Percentiles rank a stretch among this genome's conserved stretches.
phyloP scores from a whole-genome alignment of 1,140 invertebrate genomes.

The Pseudomyrmex flavicornis region DNA sequence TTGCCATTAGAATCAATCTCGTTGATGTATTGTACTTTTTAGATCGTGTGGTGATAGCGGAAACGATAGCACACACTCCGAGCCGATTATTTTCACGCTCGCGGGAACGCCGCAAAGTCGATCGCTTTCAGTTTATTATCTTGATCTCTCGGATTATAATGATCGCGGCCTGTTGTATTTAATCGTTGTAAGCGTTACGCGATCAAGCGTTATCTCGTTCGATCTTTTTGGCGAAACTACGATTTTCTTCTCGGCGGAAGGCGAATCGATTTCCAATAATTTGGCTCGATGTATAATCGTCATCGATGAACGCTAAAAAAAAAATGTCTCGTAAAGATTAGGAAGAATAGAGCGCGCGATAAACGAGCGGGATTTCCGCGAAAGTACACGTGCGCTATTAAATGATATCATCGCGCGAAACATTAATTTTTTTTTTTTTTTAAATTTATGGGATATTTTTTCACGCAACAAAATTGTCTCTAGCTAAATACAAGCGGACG shows the following conservation, averaged over 20 bases:
- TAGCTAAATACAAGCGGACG: not conserved
- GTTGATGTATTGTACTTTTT: slow-evolving; percentile 32
- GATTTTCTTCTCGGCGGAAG: slow-evolving; percentile 36
- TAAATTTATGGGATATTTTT: not conserved
- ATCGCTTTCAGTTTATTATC: slow-evolving; percentile 43
- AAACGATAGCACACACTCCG: slow-evolving; percentile 36
- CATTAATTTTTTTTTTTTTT: slow-evolving; percentile 16
- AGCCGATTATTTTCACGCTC: slow-evolving; percentile 32
- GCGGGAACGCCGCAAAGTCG: slow-evolving; percentile 13
- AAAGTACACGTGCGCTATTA: slow-evolving; percentile 24
- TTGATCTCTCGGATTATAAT: slow-evolving; percentile 35
- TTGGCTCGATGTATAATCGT: slow-evolving; percentile 9
- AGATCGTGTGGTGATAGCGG: slow-evolving; percentile 46
- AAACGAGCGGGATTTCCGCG: slow-evolving; percentile 2
- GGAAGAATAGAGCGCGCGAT: not conserved
- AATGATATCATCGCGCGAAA: not conserved
- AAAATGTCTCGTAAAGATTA: not conserved
- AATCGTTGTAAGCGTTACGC: slow-evolving; percentile 8
- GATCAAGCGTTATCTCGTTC: slow-evolving; percentile 21
- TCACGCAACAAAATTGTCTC: not conserved
- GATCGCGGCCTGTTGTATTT: slow-evolving; percentile 34
- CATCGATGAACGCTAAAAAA: slow-evolving; percentile 12
- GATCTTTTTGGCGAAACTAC: slow-evolving; percentile 57
- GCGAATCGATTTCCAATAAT: slow-evolving; percentile 17
- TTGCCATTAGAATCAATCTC: slow-evolving; percentile 55